Base-by-base conservation (phyloP, 2,797 vertebrate species). In the Acanthopagrus latus region DNA sequence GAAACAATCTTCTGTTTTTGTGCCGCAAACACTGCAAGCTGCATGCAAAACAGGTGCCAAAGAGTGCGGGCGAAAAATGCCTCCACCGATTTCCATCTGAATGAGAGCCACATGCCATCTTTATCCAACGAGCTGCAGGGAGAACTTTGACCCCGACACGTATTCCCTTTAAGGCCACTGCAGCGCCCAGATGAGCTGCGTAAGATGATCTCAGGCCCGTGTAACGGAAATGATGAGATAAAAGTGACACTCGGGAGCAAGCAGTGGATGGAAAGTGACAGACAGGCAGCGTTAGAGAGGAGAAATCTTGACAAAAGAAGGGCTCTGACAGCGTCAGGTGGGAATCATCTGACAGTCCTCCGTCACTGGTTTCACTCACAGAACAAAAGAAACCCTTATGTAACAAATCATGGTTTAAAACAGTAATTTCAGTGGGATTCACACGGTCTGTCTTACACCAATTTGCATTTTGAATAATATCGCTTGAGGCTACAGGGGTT, bases 161-260 rank as follows among this genome's bases (percentile, higher is more conserved):
- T 2, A 59, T 57, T 80, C 43, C 20, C 47, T 58, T 67, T 59
- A 47, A 23, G 27, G 55, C 23, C 5, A 20, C 16, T 10, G 20
- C 46, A 62, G 59, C 50, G 21, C 4, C 4, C 48, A 68, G 60
- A 81, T 80, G 48, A 70, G 54, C 20, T 25, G 41, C 12, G 14
- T 12, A 12, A 60, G 76, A 76, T 43, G 70, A 81, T 58, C 47
- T 57, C 2, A 18, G 11, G 73, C 27, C 47, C 56, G 84, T 92
- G 74, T 64, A 83, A 82, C 55, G 7, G 21, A 59, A 55, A 78
- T n/a, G 59, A 83, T 60, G 18, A 58, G 65, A 82, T 83, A 54
- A 54, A 74, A 67, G 4, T 88, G 90, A 93, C 81, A 91, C 87
- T 92, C 64, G 78, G 63, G 56, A 76, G 81, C 88, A 70, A 33